phyloP scores from a whole-genome alignment of 2,888 invertebrate species.

The Lepidocyrtoides sp. region DNA sequence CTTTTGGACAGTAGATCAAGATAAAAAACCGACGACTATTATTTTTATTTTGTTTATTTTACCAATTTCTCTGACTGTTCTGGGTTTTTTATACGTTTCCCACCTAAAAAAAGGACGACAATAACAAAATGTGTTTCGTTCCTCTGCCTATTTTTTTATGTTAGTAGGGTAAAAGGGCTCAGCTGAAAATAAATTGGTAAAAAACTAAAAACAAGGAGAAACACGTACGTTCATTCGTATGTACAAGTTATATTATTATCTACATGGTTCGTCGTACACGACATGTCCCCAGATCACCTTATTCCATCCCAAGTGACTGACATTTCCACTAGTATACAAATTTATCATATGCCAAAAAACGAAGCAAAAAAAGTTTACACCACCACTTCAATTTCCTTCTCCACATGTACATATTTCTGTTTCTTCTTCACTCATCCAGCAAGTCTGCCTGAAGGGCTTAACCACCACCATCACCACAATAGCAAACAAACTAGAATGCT shows the following conservation, averaged over 20 bases:
- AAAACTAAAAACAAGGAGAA: conserved; percentile 29
- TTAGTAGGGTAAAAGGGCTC: conserved; percentile 1
- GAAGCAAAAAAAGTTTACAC: conserved; percentile 36
- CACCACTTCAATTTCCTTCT: conserved; percentile 36
- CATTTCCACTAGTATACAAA: conserved; percentile 45
- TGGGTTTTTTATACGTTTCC: background rate
- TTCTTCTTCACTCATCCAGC: background rate
- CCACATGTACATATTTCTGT: conserved; percentile 26
- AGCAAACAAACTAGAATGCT: background rate
- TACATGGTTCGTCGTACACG: conserved; percentile 3
- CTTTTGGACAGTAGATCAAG: background rate
- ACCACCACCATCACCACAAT: background rate
- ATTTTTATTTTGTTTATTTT: conserved; percentile 22
- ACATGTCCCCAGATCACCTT: conserved; percentile 60
- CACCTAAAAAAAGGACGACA: background rate
- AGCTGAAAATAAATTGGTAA: conserved; percentile 61
- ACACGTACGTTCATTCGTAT: background rate
- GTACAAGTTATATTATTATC: too few species aligned
- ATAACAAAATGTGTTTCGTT: too few species aligned
- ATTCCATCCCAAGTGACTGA: conserved; percentile 59
- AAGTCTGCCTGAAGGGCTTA: conserved; percentile 35
- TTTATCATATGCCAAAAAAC: conserved; percentile 44
- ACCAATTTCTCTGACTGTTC: conserved; percentile 2
- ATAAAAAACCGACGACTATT: background rate
- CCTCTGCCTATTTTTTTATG: background rate